Evolutionary conservation across 2,888 invertebrate genomes (phyloP).

Genomic region (Thereva nobilitata): DNA sequence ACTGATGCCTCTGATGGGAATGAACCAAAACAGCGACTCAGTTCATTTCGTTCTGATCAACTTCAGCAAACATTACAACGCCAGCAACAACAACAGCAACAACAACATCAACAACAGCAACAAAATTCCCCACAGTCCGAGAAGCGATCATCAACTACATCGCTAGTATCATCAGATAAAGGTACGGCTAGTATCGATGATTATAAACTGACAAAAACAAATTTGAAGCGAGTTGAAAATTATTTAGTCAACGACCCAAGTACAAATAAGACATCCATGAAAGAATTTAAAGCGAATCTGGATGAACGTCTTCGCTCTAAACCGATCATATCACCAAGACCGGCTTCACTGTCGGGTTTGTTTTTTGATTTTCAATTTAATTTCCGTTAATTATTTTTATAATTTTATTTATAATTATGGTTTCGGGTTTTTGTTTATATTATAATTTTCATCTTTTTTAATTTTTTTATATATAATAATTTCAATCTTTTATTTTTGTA

Average conservation of each 20-base stretch:
- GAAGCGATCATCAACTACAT: slow-evolving; percentile 23
- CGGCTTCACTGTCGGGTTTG: slow-evolving; percentile 59
- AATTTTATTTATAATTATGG: slow-evolving; percentile 36
- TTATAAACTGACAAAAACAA: slow-evolving; percentile 14
- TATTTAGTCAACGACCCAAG: slow-evolving; percentile 16
- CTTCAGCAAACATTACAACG: slow-evolving; percentile 2
- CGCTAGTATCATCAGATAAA: slow-evolving; percentile 14
- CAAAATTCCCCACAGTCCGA: slow-evolving; percentile 41
- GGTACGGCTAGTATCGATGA: slow-evolving; percentile 27
- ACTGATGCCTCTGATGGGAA: slow-evolving; percentile 43
- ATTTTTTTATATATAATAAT: neutral
- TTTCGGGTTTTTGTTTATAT: slow-evolving; percentile 17
- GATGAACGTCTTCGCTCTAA: slow-evolving; percentile 46
- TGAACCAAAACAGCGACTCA: slow-evolving; percentile 57
- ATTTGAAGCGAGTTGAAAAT: slow-evolving; percentile 29
- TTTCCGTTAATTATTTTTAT: slow-evolving; percentile 41
- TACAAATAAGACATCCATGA: slow-evolving; percentile 17
- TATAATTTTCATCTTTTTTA: slow-evolving; percentile 39
- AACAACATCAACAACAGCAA: slow-evolving; percentile 45
- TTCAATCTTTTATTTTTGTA: neutral
- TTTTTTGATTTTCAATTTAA: slow-evolving; percentile 49
- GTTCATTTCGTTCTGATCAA: slow-evolving; percentile 53
- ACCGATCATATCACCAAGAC: slow-evolving; percentile 58
- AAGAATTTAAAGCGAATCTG: slow-evolving; percentile 40
- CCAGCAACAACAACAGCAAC: slow-evolving; percentile 4